phyloP scores from a whole-genome alignment of 35 echinoderm and acorn worm genomes.

The Apostichopus japonicus region DNA sequence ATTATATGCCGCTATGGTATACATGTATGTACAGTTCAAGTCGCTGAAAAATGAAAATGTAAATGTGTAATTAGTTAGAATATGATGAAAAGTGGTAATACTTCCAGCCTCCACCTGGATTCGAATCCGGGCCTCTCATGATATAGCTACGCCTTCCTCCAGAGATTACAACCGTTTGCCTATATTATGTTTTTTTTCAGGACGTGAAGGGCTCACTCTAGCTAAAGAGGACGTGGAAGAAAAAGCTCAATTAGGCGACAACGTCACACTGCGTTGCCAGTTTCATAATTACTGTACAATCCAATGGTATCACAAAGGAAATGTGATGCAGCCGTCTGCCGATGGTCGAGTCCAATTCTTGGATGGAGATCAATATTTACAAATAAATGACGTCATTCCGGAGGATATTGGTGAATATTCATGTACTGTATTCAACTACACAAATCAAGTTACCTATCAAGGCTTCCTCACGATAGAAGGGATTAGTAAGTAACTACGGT shows the following conservation, averaged over 20 bases:
- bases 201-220: no score
- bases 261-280: background rate
- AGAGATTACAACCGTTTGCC: no score
- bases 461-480: background rate
- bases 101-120: no score
- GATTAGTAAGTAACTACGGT: background rate
- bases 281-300: background rate
- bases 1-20: no score
- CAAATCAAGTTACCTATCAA: background rate
- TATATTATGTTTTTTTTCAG: no score
- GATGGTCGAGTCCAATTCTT: background rate
- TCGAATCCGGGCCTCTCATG: no score
- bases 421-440: background rate
- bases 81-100: no score
- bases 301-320: slow-evolving; percentile 4
- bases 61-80: no score
- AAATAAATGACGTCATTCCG: background rate
- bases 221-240: background rate
- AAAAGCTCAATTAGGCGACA: background rate
- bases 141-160: no score
- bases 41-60: no score
- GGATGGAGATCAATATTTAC: background rate
- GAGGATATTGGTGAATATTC: background rate
- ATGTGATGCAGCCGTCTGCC: background rate
- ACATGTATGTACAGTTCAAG: no score